Evolutionary conservation across 2,888 invertebrate species (phyloP), one percentile per base, ranked within the genome.

Genomic region (Scelioninae gen. 1): DNA sequence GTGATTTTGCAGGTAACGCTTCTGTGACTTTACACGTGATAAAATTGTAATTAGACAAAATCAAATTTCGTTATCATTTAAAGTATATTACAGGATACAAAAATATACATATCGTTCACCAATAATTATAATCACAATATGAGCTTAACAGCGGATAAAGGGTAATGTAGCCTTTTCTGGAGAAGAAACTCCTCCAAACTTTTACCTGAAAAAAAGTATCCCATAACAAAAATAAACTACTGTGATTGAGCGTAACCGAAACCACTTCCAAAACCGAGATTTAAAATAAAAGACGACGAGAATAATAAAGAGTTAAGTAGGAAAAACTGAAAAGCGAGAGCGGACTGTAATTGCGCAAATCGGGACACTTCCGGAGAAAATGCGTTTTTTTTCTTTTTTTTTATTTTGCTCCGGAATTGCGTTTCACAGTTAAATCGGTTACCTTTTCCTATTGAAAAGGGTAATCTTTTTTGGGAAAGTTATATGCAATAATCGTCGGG

Each of bases 251-350:
- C 10, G 62, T 62, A 62, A 62, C 62, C 62, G 45, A 62, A 31
- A 62, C 45, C 32, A 29, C 62, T 47, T 62, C 31, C 40, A 32
- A 62, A 62, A 62, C 7, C 8, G 23, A 58, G 16, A 58, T 58
- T 13, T 58, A 5, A 43, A 43, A 31, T 31, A 1, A 53, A 5
- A 11, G 11, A 29, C 29, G 7, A 29, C 23, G 4, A 23, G 7
- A 29, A 31, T 15, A 55, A 15, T 13, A 34, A 15, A 11, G 53
- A 32, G 55, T 55, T 55, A 34, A 32, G 32, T 34, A 7, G n/a
- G 55, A 40, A 40, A 58, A 58, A 58, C 58, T 23, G 23, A 23
- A 23, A 23, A 8, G 34, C 55, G n/a, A 40, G 0, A 3, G 7
- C 13, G 23, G 4, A 23, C 4, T 16, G 2, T 34, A 34, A 16